These are phyloP conservation scores for Pipa parva DNA, from an alignment of 2,113 vertebrate genomes.

Conservation along the genomic window DNA sequence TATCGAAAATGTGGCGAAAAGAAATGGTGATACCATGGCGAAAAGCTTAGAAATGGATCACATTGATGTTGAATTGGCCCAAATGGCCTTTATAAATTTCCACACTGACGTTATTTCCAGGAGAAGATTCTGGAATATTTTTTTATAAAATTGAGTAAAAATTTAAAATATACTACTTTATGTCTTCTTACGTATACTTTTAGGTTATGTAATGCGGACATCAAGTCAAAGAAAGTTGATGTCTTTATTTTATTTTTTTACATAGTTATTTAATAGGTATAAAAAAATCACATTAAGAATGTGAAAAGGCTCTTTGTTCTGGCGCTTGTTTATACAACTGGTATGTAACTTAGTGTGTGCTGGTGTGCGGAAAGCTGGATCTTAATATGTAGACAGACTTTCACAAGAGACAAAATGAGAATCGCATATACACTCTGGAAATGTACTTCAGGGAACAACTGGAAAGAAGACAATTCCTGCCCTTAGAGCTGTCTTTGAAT, in stretches of 20 bases:
- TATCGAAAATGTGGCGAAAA: no score
- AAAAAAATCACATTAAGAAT: neutral
- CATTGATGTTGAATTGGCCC: no score
- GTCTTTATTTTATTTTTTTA: conserved; percentile 5
- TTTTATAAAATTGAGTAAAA: no score
- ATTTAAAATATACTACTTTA: no score
- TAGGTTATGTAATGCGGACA: conserved; percentile 1
- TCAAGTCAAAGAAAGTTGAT: conserved; percentile 9
- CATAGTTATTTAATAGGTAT: neutral
- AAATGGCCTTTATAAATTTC: no score
- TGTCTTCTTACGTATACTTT: neutral
- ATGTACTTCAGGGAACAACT: conserved; percentile 27
- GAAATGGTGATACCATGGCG: no score
- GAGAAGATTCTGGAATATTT: no score
- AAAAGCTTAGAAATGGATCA: no score
- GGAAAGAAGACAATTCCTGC: conserved; percentile 24
- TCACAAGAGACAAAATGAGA: conserved; percentile 33
- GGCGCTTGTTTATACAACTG: conserved; percentile 36
- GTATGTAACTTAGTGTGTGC: conserved; percentile 10
- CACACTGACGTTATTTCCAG: no score
- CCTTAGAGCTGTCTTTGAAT: conserved; percentile 27
- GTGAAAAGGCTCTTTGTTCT: conserved; percentile 39
- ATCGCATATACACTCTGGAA: conserved; percentile 32
- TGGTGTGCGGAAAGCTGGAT: conserved; percentile 29
- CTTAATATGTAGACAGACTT: conserved; percentile 23